phyloP scores from a whole-genome alignment of 2,888 invertebrate genomes.

The Cephus runcator region DNA sequence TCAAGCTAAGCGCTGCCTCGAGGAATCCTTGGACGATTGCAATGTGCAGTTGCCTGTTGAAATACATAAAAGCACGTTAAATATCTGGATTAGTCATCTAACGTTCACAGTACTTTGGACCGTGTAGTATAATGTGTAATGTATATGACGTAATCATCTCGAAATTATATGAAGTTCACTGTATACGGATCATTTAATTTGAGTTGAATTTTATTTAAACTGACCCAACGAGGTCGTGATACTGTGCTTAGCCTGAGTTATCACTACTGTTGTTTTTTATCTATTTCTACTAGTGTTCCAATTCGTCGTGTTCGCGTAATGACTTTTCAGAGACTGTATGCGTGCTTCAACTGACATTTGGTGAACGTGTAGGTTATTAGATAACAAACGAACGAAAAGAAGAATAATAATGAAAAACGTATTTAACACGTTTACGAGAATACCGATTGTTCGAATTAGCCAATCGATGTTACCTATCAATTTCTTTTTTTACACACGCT shows the following conservation, averaged over 20 bases:
- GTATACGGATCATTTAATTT: no score
- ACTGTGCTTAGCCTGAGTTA: not conserved
- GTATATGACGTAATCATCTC: no score
- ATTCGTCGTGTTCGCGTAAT: not conserved
- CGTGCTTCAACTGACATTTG: not conserved
- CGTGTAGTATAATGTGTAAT: not conserved
- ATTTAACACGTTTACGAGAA: not conserved
- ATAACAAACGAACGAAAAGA: not conserved
- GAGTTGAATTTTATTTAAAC: no score
- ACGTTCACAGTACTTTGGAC: not conserved
- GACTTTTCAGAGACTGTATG: not conserved
- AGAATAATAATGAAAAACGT: not conserved
- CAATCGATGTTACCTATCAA: not conserved
- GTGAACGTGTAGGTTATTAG: not conserved
- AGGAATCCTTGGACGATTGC: slow-evolving; percentile 82
- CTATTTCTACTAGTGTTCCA: not conserved
- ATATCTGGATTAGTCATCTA: not conserved
- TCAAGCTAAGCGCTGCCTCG: slow-evolving; percentile 79
- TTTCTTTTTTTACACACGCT: not conserved
- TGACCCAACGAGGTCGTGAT: not conserved
- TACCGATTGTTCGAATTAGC: no score
- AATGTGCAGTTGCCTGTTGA: slow-evolving; percentile 83
- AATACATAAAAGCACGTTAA: slow-evolving; percentile 28
- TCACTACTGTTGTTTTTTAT: not conserved
- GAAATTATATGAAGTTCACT: no score